Percentiles rank a stretch among this genome's conserved stretches.
Conservation (phyloP, 2,888 invertebrate species). For the Abrostola triplasia region DNA sequence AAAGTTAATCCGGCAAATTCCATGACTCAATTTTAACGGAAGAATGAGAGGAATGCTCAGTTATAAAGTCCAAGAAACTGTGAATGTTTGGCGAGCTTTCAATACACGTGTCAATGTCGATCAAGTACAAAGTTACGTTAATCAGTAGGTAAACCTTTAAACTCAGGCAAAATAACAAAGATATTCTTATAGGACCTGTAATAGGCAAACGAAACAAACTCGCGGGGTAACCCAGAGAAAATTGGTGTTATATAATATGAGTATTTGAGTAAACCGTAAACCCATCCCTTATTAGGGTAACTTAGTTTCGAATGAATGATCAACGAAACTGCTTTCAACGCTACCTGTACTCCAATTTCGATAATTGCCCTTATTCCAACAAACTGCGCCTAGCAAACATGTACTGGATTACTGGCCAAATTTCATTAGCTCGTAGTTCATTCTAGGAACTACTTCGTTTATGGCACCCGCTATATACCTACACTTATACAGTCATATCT, state of each 20-base stretch:
- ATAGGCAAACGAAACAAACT: neutral
- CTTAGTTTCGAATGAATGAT: too few relatives aligned
- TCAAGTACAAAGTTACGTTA: neutral
- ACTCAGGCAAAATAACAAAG: too few relatives aligned
- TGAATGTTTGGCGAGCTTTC: constrained; percentile 41
- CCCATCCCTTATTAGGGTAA: too few relatives aligned
- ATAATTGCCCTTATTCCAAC: neutral
- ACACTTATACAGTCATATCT: too few relatives aligned
- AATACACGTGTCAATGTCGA: constrained; percentile 34
- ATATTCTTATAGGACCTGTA: neutral
- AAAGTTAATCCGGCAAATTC: constrained; percentile 16
- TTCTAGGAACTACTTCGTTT: neutral
- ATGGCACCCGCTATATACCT: too few relatives aligned
- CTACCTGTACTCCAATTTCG: neutral
- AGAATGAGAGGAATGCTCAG: constrained; percentile 23
- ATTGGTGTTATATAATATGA: too few relatives aligned
- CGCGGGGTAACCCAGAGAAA: too few relatives aligned
- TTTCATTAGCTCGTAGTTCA: neutral
- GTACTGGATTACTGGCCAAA: neutral
- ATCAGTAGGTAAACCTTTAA: constrained; percentile 7
- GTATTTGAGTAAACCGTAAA: too few relatives aligned
- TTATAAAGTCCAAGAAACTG: constrained; percentile 23
- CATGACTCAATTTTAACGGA: constrained; percentile 31
- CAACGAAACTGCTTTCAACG: too few relatives aligned
- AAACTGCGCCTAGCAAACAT: neutral